A percentile compares a stretch with the other conserved stretches of the same genome.
Evolutionary conservation across 2,113 vertebrate species (phyloP).

Genomic region (Corythoichthys intestinalis): DNA sequence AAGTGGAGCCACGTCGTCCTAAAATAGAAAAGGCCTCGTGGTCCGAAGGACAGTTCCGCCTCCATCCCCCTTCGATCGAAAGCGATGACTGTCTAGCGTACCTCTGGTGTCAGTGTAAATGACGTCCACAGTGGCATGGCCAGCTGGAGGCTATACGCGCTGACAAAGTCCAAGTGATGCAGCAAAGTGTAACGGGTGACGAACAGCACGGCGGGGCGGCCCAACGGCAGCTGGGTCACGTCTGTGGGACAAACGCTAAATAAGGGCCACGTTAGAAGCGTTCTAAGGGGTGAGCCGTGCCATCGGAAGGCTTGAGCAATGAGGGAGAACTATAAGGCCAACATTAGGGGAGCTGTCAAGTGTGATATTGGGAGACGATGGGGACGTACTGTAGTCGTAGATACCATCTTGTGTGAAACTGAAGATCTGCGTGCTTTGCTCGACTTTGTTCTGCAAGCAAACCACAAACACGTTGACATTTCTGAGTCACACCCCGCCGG

Average conservation of each 20-base stretch:
- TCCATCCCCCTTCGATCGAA: not conserved
- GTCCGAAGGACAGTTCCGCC: not conserved
- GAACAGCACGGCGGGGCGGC: conserved; percentile 88
- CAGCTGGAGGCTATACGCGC: conserved; percentile 86
- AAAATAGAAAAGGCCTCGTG: not conserved
- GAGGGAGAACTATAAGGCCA: too few relatives aligned
- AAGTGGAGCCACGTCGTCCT: conserved; percentile 77
- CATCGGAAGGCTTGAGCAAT: too few relatives aligned
- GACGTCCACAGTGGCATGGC: conserved; percentile 91
- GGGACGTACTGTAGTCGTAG: conserved; percentile 46
- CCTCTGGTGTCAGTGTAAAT: conserved; percentile 85
- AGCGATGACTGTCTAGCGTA: conserved; percentile 34
- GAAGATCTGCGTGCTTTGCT: conserved; percentile 78
- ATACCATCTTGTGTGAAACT: conserved; percentile 69
- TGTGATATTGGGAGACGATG: not conserved
- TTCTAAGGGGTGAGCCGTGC: too few relatives aligned
- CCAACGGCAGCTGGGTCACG: conserved; percentile 81
- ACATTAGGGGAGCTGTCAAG: too few relatives aligned
- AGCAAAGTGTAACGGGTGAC: conserved; percentile 83
- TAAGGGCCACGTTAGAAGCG: not conserved
- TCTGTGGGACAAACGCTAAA: conserved; percentile 64
- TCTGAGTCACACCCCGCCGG: not conserved
- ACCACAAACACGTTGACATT: not conserved
- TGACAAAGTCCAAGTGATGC: conserved; percentile 87
- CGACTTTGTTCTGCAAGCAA: conserved; percentile 83